Evolutionary conservation across 2,113 vertebrate genomes (phyloP).

Genomic region (Lontra canadensis): DNA sequence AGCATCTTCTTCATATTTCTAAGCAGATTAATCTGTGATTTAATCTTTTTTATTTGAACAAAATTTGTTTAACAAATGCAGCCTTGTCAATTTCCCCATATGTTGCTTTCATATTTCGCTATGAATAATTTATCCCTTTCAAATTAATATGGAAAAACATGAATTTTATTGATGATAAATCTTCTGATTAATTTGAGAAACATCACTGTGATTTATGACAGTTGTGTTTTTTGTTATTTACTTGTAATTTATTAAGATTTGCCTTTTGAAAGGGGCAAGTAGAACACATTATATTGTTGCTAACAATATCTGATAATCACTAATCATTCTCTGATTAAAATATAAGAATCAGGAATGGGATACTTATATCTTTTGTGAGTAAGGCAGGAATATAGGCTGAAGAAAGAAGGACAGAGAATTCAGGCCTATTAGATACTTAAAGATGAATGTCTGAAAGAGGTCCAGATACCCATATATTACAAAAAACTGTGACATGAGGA

Average conservation of each 20-base stretch:
- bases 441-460: not conserved
- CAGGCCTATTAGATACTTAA: not conserved
- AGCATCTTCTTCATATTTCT: slow-evolving; percentile 13
- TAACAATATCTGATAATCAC: not conserved
- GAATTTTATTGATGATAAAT: not conserved
- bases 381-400: not conserved
- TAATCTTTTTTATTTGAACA: slow-evolving; percentile 34
- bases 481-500: not conserved
- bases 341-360: not conserved
- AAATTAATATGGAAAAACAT: not conserved
- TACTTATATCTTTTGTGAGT: not conserved
- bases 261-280: not conserved
- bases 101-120: slow-evolving; percentile 7
- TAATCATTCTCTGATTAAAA: not conserved
- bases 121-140: not conserved
- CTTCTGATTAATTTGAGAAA: not conserved
- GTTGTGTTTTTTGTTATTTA: not conserved
- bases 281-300: not conserved
- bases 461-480: not conserved
- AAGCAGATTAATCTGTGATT: not conserved
- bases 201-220: not conserved
- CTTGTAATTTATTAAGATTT: not conserved
- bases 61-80: slow-evolving; percentile 8
- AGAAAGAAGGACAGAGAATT: not conserved
- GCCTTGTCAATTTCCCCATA: not conserved